A percentile compares a stretch with the other conserved stretches of the same genome.
Evolutionary conservation across 2,888 invertebrate species (phyloP).

Genomic region (Microdon myrmicae): DNA sequence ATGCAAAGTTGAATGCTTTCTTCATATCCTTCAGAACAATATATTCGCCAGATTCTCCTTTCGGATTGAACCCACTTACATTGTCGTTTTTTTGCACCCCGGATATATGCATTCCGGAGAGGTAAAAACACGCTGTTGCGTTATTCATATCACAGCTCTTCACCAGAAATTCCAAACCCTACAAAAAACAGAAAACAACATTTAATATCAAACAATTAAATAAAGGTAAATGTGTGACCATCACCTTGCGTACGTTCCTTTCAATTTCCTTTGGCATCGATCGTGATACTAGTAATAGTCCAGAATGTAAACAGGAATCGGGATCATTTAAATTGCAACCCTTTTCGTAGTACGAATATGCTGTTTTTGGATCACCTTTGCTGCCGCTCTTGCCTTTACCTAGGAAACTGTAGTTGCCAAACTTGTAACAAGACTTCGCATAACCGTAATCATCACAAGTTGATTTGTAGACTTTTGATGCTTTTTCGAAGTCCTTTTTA

Average conservation of each 20-base stretch:
- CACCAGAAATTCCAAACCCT: slow-evolving; percentile 72
- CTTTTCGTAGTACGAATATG: slow-evolving; percentile 79
- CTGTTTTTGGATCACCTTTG: slow-evolving; percentile 72
- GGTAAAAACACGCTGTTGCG: slow-evolving; percentile 80
- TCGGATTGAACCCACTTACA: slow-evolving; percentile 22
- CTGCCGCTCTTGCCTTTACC: slow-evolving; percentile 72
- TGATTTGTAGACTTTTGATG: slow-evolving; percentile 81
- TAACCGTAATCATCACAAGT: slow-evolving; percentile 89
- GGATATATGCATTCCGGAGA: slow-evolving; percentile 81
- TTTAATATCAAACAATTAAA: not conserved
- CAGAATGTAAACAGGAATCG: slow-evolving; percentile 80
- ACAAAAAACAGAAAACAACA: too few species aligned
- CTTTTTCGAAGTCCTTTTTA: slow-evolving; percentile 83
- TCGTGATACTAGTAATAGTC: slow-evolving; percentile 74
- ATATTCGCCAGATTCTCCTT: slow-evolving; percentile 67
- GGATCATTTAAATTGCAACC: slow-evolving; percentile 80
- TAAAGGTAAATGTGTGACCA: slow-evolving; percentile 4
- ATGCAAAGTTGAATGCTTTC: slow-evolving; percentile 81
- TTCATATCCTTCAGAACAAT: slow-evolving; percentile 75
- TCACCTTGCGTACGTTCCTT: slow-evolving; percentile 72
- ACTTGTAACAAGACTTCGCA: slow-evolving; percentile 89
- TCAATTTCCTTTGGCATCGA: slow-evolving; percentile 69
- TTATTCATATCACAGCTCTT: slow-evolving; percentile 72
- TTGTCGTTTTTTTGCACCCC: slow-evolving; percentile 75
- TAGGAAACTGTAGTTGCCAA: slow-evolving; percentile 77